phyloP scores from a whole-genome alignment of 2,113 vertebrate species.

The Raja brachyura region DNA sequence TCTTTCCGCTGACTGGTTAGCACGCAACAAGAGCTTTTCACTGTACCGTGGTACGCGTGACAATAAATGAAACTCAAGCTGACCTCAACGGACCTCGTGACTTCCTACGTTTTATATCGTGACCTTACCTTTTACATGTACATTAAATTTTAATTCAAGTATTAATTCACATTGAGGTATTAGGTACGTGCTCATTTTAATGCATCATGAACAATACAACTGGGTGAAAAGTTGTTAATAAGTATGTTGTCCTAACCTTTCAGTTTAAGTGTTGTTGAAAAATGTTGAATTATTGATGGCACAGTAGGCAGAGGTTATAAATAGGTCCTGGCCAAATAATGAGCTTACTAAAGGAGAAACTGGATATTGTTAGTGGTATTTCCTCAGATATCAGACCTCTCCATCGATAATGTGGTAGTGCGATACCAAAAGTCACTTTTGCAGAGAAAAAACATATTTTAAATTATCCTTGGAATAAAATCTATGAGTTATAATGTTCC shows the following conservation, averaged over 20 bases:
- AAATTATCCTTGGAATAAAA: not conserved
- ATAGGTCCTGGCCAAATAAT: slow-evolving; percentile 10
- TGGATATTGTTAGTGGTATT: not conserved
- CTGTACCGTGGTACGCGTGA: too few species aligned
- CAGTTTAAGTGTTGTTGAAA: slow-evolving; percentile 8
- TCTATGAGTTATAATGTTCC: not conserved
- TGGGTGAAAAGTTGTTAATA: not conserved
- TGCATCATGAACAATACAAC: not conserved
- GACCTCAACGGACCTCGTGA: too few species aligned
- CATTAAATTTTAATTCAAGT: not conserved
- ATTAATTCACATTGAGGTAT: not conserved
- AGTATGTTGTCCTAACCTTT: not conserved
- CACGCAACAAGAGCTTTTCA: too few species aligned
- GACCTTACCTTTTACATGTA: not conserved
- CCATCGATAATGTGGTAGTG: not conserved
- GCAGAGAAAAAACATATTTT: not conserved
- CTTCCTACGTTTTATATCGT: not conserved
- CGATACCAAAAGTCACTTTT: slow-evolving; percentile 20
- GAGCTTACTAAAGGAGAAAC: slow-evolving; percentile 37
- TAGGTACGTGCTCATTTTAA: not conserved
- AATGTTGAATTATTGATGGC: slow-evolving; percentile 18
- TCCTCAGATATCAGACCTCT: not conserved
- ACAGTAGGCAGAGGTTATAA: slow-evolving; percentile 1
- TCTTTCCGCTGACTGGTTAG: too few species aligned
- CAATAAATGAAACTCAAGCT: too few species aligned